Evolutionary conservation across 2,113 vertebrate genomes (phyloP), one percentile per base, ranked within the genome.

Genomic region (Pelvicachromis taeniatus): DNA sequence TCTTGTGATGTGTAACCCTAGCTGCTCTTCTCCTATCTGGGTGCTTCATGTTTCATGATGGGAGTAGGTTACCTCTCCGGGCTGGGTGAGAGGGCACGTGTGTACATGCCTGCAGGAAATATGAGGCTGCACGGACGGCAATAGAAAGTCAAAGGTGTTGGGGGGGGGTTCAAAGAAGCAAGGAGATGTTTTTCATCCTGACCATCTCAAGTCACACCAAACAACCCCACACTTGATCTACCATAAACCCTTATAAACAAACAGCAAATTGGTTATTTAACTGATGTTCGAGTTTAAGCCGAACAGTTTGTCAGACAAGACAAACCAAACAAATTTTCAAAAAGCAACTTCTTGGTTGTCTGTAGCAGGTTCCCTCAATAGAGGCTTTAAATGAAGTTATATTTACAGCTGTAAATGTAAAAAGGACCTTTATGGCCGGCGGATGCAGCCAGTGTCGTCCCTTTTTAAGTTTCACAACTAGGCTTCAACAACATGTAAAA

Each of bases 31-130:
- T 84, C 61, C 83, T 63, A 79, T 82, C 59, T 33, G 65, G 77
- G 17, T 77, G 83, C 80, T 94, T 75, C 58, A 94, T 93, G 90
- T 92, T 93, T 93, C 81, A 93, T 92, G 91, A 94, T 4, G 75
- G 83, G 87, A 38, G 81, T 88, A 84, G 88, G 85, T 93, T 91
- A 91, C 92, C 86, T 55, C 78, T 85, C 77, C 8, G 14, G 73
- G 53, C 82, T n/a, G 73, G 61, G 26, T 2, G 61, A 65, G 73
- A 58, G 68, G 16, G 42, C 42, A 55, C 9, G 61, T 14, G 65
- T 61, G 75, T 63, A 75, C 7, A n/a, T 55, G 84, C 40, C 58
- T 35, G 23, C 3, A 65, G 56, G 89, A 89, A 88, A 93, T 42
- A 54, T 7, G 77, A 91, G 5, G n/a, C 80, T 2, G 40, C 33